Percentiles rank a stretch among this genome's conserved stretches.
Evolutionary conservation across 2,888 invertebrate genomes (phyloP).

Genomic region (Limnephilus lunatus): DNA sequence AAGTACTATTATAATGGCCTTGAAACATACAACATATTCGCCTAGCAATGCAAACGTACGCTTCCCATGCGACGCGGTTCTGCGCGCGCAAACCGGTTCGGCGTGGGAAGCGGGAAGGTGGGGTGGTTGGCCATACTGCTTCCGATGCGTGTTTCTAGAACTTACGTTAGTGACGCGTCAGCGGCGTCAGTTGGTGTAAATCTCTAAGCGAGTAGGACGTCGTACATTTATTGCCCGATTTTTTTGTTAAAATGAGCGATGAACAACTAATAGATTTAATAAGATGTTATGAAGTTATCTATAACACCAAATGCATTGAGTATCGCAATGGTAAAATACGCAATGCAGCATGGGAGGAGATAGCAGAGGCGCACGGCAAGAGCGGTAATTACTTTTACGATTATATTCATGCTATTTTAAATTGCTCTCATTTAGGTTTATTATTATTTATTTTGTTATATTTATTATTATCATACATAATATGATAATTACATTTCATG

Average conservation of each 20-base stretch:
- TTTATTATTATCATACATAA: neutral
- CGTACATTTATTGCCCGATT: neutral
- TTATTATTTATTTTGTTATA: neutral
- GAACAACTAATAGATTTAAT: neutral
- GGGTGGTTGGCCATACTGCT: too few relatives aligned
- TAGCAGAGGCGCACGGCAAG: neutral
- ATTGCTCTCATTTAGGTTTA: neutral
- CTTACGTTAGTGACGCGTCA: neutral
- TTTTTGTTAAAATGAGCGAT: neutral
- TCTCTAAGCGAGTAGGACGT: neutral
- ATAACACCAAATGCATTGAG: neutral
- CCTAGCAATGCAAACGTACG: too few relatives aligned
- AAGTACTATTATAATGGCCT: too few relatives aligned
- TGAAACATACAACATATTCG: too few relatives aligned
- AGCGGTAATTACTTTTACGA: neutral
- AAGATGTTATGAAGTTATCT: neutral
- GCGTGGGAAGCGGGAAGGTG: too few relatives aligned
- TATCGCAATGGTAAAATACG: neutral
- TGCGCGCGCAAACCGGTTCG: too few relatives aligned
- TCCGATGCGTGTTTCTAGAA: neutral
- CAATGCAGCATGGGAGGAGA: neutral
- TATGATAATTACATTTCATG: neutral
- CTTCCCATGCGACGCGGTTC: too few relatives aligned
- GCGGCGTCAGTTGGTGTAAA: neutral
- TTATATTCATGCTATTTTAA: neutral